Evolutionary conservation across 1,140 invertebrate genomes (phyloP).

Genomic region (Drosophila teissieri): DNA sequence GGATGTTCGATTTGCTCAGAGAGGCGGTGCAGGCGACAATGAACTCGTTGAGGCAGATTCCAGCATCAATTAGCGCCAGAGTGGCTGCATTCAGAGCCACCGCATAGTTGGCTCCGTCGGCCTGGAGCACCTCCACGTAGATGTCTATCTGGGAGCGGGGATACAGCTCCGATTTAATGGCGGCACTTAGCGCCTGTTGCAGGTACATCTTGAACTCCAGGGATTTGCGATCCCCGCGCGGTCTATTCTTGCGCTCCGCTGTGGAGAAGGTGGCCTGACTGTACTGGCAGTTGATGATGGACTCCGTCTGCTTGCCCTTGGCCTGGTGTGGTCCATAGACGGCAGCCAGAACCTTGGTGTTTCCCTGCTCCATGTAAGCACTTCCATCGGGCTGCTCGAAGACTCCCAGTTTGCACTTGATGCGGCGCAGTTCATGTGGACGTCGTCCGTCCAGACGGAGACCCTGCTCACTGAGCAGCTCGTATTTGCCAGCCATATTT

Average conservation of each 20-base stretch:
- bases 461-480: constrained; percentile 88
- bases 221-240: constrained; percentile 95
- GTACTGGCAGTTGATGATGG: constrained; percentile 97
- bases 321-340: constrained; percentile 98
- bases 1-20: constrained; percentile 89
- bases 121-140: constrained; percentile 95
- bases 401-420: constrained; percentile 95
- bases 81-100: constrained; percentile 87
- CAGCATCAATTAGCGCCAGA: constrained; percentile 98
- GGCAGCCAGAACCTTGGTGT: constrained; percentile 96
- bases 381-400: constrained; percentile 98
- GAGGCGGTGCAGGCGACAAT: constrained; percentile 92
- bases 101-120: constrained; percentile 83
- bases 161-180: constrained; percentile 95
- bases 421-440: constrained; percentile 93
- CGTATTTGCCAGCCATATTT: constrained; percentile 70
- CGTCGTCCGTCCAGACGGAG: constrained; percentile 94
- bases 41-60: constrained; percentile 96
- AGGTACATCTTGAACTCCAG: constrained; percentile 95
- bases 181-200: constrained; percentile 94
- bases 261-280: constrained; percentile 96
- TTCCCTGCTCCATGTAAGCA: constrained; percentile 98
- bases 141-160: constrained; percentile 98
- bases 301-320: constrained; percentile 87
- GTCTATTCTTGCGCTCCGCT: constrained; percentile 94